Conservation (phyloP, 2,797 vertebrate genomes). For the Pagetopsis macropterus region DNA sequence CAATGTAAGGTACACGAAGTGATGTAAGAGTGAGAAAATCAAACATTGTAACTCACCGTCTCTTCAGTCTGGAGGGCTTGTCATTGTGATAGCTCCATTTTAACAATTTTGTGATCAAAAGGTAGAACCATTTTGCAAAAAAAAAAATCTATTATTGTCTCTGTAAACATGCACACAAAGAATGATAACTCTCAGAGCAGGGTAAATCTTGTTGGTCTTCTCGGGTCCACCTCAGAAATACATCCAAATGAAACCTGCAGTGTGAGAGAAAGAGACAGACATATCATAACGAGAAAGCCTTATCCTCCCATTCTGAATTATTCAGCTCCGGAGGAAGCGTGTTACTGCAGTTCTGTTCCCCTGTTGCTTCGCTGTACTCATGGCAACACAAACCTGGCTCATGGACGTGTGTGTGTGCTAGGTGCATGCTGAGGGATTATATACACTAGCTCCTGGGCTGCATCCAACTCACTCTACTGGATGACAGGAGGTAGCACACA, state of each 20-base stretch:
- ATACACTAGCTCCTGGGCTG: constrained; percentile 71
- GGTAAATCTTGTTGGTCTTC: constrained; percentile 1
- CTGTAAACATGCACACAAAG: background rate
- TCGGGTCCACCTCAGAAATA: constrained; percentile 25
- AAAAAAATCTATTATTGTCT: background rate
- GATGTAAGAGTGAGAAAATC: constrained; percentile 10
- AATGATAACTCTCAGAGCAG: constrained; percentile 19
- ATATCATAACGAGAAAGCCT: constrained; percentile 10
- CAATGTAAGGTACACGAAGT: constrained; percentile 4
- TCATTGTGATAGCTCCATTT: constrained; percentile 46
- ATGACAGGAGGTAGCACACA: constrained; percentile 64
- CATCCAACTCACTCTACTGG: constrained; percentile 70
- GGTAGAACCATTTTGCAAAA: background rate
- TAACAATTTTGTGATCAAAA: background rate
- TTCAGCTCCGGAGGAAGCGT: constrained; percentile 35
- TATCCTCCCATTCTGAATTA: constrained; percentile 34
- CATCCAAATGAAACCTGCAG: constrained; percentile 40
- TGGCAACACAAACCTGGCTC: constrained; percentile 72
- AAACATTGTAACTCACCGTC: constrained; percentile 65
- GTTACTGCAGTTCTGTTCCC: constrained; percentile 44
- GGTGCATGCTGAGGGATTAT: constrained; percentile 77
- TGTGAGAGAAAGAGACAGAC: constrained; percentile 23
- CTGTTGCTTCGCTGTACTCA: constrained; percentile 64
- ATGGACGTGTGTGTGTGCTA: constrained; percentile 32
- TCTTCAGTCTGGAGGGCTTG: constrained; percentile 47